Conservation (phyloP, 1,140 invertebrate species). For the Sinonovacula constricta region DNA sequence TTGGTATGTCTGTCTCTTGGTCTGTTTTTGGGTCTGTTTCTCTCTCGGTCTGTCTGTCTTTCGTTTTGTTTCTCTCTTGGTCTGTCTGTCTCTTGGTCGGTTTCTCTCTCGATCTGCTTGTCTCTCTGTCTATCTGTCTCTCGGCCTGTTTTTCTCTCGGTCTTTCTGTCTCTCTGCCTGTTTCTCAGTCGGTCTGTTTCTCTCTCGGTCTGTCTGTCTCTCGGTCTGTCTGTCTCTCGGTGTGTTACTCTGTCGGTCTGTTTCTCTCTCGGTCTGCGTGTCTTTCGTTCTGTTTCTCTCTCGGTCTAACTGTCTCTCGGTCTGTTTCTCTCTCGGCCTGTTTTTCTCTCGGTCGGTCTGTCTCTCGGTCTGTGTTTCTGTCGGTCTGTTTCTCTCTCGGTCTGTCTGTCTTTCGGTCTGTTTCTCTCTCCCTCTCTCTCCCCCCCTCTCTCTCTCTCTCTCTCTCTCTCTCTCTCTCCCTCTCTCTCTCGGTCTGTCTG, state of each 20-base stretch:
- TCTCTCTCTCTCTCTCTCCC: slow-evolving; percentile 3
- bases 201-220: too few relatives aligned
- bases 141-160: too few relatives aligned
- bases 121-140: too few relatives aligned
- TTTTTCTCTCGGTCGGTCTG: not conserved
- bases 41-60: slow-evolving; percentile 27
- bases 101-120: slow-evolving; percentile 22
- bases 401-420: too few relatives aligned
- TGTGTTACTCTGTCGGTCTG: not conserved
- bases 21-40: slow-evolving; percentile 43
- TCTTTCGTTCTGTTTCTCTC: not conserved
- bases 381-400: too few relatives aligned
- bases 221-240: slow-evolving; percentile 2
- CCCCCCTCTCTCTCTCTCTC: slow-evolving; percentile 3
- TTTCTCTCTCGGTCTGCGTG: not conserved
- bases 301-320: not conserved
- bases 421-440: not conserved
- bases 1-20: slow-evolving; percentile 37
- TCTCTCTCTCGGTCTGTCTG: not conserved
- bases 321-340: not conserved
- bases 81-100: slow-evolving; percentile 33
- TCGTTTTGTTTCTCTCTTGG: too few relatives aligned
- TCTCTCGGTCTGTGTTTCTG: not conserved
- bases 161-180: too few relatives aligned
- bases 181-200: too few relatives aligned